Conservation (phyloP, 2,113 vertebrate species). For the Morone chrysops region DNA sequence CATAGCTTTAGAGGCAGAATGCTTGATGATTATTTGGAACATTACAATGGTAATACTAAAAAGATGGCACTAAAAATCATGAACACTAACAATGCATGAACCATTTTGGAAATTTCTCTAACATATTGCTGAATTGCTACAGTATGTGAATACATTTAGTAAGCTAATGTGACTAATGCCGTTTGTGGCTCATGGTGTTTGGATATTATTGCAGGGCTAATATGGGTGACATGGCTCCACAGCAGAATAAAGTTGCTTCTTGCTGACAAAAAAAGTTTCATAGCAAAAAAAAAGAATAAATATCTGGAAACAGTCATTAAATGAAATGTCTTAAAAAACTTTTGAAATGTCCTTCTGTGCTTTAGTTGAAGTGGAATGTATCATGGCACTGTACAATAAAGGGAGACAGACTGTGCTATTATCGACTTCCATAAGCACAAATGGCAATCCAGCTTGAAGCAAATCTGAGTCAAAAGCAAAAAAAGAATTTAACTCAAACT, state of each 20-base stretch:
- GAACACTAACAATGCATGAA: slow-evolving; percentile 48
- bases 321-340: slow-evolving; percentile 48
- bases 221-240: slow-evolving; percentile 55
- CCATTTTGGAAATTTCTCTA: slow-evolving; percentile 45
- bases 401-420: slow-evolving; percentile 78
- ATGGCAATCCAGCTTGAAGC: slow-evolving; percentile 57
- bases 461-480: slow-evolving; percentile 54
- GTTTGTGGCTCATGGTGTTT: slow-evolving; percentile 59
- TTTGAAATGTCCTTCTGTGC: slow-evolving; percentile 77
- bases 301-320: slow-evolving; percentile 29
- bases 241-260: slow-evolving; percentile 50
- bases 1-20: slow-evolving; percentile 74
- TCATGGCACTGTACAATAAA: slow-evolving; percentile 82
- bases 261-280: slow-evolving; percentile 33
- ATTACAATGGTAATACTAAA: slow-evolving; percentile 53
- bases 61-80: slow-evolving; percentile 61
- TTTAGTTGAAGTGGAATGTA: slow-evolving; percentile 80
- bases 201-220: slow-evolving; percentile 76
- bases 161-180: slow-evolving; percentile 35
- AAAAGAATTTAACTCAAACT: slow-evolving; percentile 37
- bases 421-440: slow-evolving; percentile 67
- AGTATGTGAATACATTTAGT: slow-evolving; percentile 47
- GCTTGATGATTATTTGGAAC: slow-evolving; percentile 64
- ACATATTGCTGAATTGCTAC: slow-evolving; percentile 79
- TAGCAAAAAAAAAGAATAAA: slow-evolving; percentile 16